Evolutionary conservation across 1,140 invertebrate species (phyloP).

Genomic region (Drosophila neocordata): DNA sequence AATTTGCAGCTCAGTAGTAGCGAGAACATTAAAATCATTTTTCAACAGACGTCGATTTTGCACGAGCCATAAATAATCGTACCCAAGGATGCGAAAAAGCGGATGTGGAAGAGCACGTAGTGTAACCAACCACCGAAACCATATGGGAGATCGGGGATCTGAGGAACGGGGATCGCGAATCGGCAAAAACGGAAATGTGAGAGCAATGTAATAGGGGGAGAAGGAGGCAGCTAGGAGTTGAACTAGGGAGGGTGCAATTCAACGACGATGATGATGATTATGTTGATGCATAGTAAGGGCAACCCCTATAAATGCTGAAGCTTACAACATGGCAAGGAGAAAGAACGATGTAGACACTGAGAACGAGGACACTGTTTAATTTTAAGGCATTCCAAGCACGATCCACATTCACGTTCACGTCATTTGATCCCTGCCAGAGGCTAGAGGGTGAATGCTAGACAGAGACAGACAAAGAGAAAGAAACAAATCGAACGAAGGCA

Average conservation of each 20-base stretch:
- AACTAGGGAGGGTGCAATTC: conserved; percentile 44
- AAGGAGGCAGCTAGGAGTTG: conserved; percentile 16
- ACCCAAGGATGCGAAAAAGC: conserved; percentile 45
- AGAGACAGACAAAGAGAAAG: neutral
- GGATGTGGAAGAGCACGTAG: conserved; percentile 70
- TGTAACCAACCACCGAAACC: conserved; percentile 39
- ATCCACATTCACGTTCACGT: conserved; percentile 41
- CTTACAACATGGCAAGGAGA: conserved; percentile 51
- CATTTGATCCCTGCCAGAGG: conserved; percentile 51
- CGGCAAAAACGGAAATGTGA: conserved; percentile 11
- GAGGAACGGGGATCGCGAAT: conserved; percentile 28
- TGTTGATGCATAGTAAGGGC: conserved; percentile 30
- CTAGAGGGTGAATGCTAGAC: neutral
- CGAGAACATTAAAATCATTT: conserved; percentile 63
- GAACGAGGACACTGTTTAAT: conserved; percentile 39
- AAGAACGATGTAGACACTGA: neutral
- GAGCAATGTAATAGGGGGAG: conserved; percentile 54
- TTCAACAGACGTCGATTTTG: conserved; percentile 74
- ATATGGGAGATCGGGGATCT: conserved; percentile 31
- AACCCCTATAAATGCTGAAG: conserved; percentile 73
- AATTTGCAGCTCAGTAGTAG: conserved; percentile 62
- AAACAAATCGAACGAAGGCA: neutral
- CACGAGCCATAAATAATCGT: conserved; percentile 76
- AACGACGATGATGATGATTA: conserved; percentile 13
- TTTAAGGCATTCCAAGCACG: conserved; percentile 62